phyloP scores from a whole-genome alignment of 2,888 invertebrate genomes.

The Antheraea yamamai region DNA sequence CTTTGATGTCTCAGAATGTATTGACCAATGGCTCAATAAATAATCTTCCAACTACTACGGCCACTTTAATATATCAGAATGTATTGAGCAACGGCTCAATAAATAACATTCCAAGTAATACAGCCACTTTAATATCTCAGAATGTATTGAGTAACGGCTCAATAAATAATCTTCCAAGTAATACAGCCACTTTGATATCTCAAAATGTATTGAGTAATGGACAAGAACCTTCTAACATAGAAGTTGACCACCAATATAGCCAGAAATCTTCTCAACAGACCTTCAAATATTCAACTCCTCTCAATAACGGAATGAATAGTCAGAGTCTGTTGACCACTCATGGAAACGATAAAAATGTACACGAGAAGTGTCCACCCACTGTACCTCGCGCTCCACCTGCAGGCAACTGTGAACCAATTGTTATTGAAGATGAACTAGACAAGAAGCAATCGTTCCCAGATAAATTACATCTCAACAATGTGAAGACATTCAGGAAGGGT shows the following conservation, averaged over 20 bases:
- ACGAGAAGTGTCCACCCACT: not conserved
- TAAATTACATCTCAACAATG: not conserved
- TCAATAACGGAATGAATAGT: not conserved
- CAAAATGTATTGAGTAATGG: not conserved
- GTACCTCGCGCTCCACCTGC: not conserved
- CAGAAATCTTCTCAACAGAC: not conserved
- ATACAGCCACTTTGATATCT: no score
- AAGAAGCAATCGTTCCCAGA: not conserved
- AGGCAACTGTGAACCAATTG: not conserved
- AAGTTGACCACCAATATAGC: not conserved
- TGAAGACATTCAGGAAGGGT: not conserved
- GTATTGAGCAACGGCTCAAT: no score
- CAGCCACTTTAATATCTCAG: no score
- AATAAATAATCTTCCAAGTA: no score
- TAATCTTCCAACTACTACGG: no score
- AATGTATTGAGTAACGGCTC: no score
- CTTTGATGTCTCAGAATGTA: no score
- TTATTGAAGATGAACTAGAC: not conserved
- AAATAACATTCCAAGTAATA: no score
- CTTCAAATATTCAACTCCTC: not conserved
- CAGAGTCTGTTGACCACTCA: not conserved
- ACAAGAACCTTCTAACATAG: not conserved
- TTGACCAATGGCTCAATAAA: no score
- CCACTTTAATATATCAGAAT: no score
- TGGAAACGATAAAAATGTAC: not conserved